phyloP scores from a whole-genome alignment of 92 coral and sea anemone genomes.

The Heliopora coerulea region DNA sequence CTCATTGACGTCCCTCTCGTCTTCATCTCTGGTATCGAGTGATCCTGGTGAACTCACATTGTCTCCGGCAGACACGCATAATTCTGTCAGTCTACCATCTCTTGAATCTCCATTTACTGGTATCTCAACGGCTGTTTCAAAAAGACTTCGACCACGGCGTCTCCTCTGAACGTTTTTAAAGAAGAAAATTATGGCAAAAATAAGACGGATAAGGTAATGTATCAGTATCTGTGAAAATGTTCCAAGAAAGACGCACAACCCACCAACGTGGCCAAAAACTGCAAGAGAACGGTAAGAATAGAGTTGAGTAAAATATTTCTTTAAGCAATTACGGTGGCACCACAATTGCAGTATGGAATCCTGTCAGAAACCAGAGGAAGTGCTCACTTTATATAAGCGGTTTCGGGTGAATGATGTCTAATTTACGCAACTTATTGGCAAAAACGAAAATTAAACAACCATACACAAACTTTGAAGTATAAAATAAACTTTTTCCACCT shows the following conservation, averaged over 20 bases:
- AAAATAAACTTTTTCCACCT: no score
- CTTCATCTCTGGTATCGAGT: neutral
- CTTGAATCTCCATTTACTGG: neutral
- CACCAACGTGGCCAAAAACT: constrained; percentile 95
- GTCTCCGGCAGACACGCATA: constrained; percentile 7
- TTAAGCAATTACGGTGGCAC: no score
- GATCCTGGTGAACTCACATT: constrained; percentile 20
- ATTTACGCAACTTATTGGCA: no score
- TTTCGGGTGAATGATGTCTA: no score
- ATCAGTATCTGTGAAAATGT: constrained; percentile 73
- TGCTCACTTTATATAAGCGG: no score
- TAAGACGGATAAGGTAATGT: constrained; percentile 69
- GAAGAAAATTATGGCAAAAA: neutral
- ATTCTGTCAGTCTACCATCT: constrained; percentile 12
- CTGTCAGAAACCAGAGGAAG: no score
- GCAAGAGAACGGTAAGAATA: neutral
- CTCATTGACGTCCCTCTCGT: neutral
- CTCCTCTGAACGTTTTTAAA: neutral
- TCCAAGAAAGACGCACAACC: constrained; percentile 85
- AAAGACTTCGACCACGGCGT: neutral
- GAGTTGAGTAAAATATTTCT: no score
- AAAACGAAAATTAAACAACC: no score
- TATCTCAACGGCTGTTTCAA: neutral
- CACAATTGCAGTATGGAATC: no score
- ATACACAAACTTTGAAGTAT: no score